phyloP scores from a whole-genome alignment of 2,113 vertebrate genomes.

The Thryonomys swinderianus region DNA sequence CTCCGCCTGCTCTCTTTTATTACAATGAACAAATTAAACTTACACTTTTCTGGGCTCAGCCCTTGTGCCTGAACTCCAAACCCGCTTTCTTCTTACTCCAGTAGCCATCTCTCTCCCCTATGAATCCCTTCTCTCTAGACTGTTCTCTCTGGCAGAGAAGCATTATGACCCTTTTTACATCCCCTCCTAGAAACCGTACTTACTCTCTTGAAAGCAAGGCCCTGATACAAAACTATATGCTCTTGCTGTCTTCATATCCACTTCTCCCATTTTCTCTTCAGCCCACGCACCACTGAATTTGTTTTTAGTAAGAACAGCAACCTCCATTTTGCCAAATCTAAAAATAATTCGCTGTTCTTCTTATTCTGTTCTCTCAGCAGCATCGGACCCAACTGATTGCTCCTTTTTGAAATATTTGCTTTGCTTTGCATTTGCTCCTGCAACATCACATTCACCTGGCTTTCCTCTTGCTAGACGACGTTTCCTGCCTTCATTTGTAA shows the following conservation, averaged over 20 bases:
- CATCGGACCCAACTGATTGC: neutral
- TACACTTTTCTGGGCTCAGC: neutral
- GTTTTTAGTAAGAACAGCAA: neutral
- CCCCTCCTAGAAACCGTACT: neutral
- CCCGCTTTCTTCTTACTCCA: neutral
- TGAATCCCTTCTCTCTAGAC: neutral
- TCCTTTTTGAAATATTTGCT: neutral
- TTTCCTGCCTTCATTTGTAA: neutral
- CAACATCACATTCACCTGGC: neutral
- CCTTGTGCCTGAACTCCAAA: neutral
- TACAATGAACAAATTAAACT: neutral
- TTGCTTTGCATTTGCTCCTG: neutral
- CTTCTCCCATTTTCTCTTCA: constrained; percentile 29
- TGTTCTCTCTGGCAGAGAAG: neutral
- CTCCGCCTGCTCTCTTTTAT: neutral
- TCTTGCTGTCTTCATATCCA: neutral
- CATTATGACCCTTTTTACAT: neutral
- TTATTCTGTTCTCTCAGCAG: neutral
- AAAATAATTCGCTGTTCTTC: neutral
- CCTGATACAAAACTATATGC: neutral
- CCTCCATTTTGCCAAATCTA: constrained; percentile 24
- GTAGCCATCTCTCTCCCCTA: neutral
- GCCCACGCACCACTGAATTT: neutral
- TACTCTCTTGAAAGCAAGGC: neutral
- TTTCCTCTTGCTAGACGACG: neutral